Conservation (phyloP, 2,888 invertebrate genomes). For the Eupeodes luniger region DNA sequence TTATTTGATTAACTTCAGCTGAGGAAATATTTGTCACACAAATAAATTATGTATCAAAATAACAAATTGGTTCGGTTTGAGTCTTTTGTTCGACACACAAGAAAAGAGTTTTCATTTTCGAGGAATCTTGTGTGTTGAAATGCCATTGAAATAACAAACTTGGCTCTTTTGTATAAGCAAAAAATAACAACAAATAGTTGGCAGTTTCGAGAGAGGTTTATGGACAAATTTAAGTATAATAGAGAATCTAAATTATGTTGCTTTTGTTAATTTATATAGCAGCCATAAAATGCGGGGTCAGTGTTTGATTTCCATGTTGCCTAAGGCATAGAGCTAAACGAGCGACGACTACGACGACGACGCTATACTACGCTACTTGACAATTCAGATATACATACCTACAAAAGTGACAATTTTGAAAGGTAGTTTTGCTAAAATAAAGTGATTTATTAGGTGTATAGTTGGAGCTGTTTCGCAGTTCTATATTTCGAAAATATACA, state of each 20-base stretch:
- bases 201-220: not conserved
- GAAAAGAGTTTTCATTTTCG: slow-evolving; percentile 21
- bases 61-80: slow-evolving; percentile 56
- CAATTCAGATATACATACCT: not conserved
- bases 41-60: slow-evolving; percentile 54
- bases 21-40: slow-evolving; percentile 67
- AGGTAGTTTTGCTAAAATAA: not conserved
- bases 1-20: slow-evolving; percentile 55
- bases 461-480: not conserved
- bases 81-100: slow-evolving; percentile 51
- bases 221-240: slow-evolving; percentile 22
- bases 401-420: slow-evolving; percentile 1
- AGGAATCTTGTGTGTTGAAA: slow-evolving; percentile 23
- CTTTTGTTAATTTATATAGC: slow-evolving; percentile 15
- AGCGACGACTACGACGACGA: too few relatives aligned
- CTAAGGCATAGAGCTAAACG: not conserved
- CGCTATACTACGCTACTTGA: too few relatives aligned
- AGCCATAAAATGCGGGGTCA: not conserved
- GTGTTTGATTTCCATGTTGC: slow-evolving; percentile 6
- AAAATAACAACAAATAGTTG: not conserved
- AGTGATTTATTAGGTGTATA: not conserved
- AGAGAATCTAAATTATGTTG: slow-evolving; percentile 19
- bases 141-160: slow-evolving; percentile 6
- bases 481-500: not conserved
- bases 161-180: not conserved